These are phyloP conservation scores for Cephus spinipes DNA, from an alignment of 2,888 invertebrate species.

Conservation along the genomic window DNA sequence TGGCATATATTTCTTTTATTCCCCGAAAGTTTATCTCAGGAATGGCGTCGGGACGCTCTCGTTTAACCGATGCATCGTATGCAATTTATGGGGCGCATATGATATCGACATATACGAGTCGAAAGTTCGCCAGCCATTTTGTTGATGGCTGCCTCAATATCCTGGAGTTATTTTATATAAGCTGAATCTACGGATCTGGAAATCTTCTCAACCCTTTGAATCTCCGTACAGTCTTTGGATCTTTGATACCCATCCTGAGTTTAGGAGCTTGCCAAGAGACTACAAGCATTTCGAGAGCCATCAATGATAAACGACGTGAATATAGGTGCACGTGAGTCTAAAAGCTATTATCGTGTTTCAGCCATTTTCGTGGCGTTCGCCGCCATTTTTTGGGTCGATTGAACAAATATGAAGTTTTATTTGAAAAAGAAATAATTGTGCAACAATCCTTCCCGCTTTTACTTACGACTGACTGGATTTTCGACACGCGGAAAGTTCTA, in stretches of 20 bases:
- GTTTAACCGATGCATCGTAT: neutral
- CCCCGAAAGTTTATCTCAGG: neutral
- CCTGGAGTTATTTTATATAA: neutral
- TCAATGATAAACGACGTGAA: neutral
- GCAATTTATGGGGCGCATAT: slow-evolving; percentile 45
- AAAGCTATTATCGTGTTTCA: neutral
- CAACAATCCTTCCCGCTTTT: too few species aligned
- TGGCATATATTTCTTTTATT: neutral
- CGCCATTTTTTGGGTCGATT: too few species aligned
- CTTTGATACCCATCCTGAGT: neutral
- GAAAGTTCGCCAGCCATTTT: slow-evolving; percentile 30
- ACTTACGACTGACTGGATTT: too few species aligned
- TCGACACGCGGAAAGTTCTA: too few species aligned
- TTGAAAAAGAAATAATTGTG: neutral
- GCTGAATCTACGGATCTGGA: neutral
- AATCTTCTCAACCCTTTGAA: neutral
- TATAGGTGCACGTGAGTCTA: neutral
- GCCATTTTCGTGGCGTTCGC: neutral
- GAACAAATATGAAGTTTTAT: neutral
- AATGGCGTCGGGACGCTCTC: neutral
- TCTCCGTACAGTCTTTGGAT: neutral
- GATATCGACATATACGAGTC: slow-evolving; percentile 44
- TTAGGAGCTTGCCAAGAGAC: neutral
- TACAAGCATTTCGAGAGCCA: neutral
- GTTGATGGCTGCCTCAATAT: neutral